Percentiles rank a stretch among this genome's conserved stretches.
Evolutionary conservation across 2,113 vertebrate species (phyloP).

Genomic region (Solea solea): DNA sequence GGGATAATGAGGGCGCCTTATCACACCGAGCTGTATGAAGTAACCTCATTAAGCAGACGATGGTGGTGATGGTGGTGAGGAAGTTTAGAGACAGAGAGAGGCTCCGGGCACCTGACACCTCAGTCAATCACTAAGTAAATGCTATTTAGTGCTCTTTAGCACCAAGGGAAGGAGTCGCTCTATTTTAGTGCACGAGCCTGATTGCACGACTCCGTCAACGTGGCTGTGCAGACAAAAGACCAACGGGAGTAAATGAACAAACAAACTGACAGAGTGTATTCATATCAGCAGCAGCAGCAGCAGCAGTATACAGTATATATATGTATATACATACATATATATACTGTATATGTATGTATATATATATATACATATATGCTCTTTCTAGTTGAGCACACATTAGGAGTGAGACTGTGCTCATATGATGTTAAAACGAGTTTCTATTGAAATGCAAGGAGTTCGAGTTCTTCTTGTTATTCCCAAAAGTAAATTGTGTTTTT

Average conservation of each 20-base stretch:
- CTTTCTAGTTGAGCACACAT: no score
- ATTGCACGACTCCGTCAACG: conserved; percentile 41
- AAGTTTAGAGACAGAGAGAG: conserved; percentile 43
- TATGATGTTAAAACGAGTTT: no score
- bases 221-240: conserved; percentile 35
- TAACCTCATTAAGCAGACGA: conserved; percentile 75
- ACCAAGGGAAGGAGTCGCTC: conserved; percentile 45
- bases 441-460: no score
- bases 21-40: conserved; percentile 63
- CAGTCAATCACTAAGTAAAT: conserved; percentile 70
- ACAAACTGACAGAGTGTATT: conserved; percentile 10
- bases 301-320: conserved; percentile 17
- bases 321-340: no score
- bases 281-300: conserved; percentile 6
- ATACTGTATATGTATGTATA: no score
- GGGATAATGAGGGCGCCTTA: conserved; percentile 75
- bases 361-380: no score
- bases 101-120: conserved; percentile 69
- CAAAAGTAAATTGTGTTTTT: no score
- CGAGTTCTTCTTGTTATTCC: no score
- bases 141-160: conserved; percentile 70
- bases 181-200: conserved; percentile 27
- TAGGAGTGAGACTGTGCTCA: no score
- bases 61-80: conserved; percentile 28
- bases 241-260: conserved; percentile 38